phyloP scores from a whole-genome alignment of 2,888 invertebrate species.

The Xylocampa areola region DNA sequence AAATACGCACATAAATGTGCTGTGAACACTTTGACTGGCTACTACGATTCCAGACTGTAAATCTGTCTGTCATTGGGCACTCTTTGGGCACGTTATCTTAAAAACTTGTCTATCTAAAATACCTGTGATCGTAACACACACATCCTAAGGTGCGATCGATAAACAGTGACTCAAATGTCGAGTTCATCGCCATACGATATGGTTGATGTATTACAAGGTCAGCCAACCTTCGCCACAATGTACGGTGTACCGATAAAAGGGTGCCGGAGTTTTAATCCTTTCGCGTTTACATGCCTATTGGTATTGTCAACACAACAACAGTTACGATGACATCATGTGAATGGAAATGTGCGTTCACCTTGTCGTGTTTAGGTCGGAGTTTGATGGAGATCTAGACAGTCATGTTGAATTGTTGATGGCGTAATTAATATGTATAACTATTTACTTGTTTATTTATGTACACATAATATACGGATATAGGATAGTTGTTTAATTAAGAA shows the following conservation, averaged over 20 bases:
- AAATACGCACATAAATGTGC: too few relatives aligned
- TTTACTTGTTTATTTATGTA: too few relatives aligned
- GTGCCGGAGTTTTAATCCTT: slow-evolving; percentile 64
- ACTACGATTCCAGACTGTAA: too few relatives aligned
- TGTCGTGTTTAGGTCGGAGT: slow-evolving; percentile 30
- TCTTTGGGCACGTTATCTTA: too few relatives aligned
- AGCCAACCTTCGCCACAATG: slow-evolving; percentile 68
- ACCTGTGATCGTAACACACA: slow-evolving; percentile 38
- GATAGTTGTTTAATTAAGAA: too few relatives aligned
- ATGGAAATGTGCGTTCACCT: slow-evolving; percentile 49
- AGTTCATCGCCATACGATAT: slow-evolving; percentile 72
- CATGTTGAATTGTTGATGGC: neutral
- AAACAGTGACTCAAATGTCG: slow-evolving; percentile 62
- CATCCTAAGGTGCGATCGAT: slow-evolving; percentile 71
- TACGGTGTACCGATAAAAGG: slow-evolving; percentile 61
- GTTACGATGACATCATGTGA: slow-evolving; percentile 64
- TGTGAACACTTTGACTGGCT: too few relatives aligned
- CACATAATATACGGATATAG: too few relatives aligned
- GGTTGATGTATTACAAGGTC: slow-evolving; percentile 81
- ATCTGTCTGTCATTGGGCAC: too few relatives aligned
- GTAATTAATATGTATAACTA: neutral
- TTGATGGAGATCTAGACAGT: slow-evolving; percentile 20
- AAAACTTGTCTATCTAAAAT: too few relatives aligned
- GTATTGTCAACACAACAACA: slow-evolving; percentile 63
- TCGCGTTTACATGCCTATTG: slow-evolving; percentile 63